Evolutionary conservation across 2,797 vertebrate genomes (phyloP), one percentile per base, ranked within the genome.

Genomic region (Acanthiza pusilla): DNA sequence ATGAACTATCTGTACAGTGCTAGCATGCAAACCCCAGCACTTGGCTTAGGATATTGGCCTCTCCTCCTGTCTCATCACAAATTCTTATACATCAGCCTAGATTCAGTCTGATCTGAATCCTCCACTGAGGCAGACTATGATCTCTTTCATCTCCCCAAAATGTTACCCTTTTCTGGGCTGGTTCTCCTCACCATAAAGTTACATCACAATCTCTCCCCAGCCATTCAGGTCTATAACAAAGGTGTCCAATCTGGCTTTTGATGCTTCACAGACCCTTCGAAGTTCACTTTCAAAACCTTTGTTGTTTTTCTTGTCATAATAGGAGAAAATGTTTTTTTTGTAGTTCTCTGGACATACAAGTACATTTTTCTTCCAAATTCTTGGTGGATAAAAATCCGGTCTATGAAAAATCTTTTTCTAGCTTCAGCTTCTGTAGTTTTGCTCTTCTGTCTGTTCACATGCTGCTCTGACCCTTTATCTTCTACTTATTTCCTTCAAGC

Each of bases 401-500:
- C 45, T 47, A 43, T 58, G 72, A 89, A 60, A 86, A 84, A 29
- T 51, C 5, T 45, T 89, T 73, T 94, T 78, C 85, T 86, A 45
- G 8, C 29, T 88, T 94, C 1, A 5, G 3, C 27, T 92, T 89
- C 29, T 61, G 1, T 65, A 74, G 47, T 89, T 93, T 92, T 89
- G 20, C 43, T 66, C 43, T 88, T 78, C 73, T 74, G 10, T 82
- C 29, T 91, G 2, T 84, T 88, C 47, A 55, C 68, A 51, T 91
- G 58, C 58, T 92, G 17, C 51, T 85, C 58, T 94, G 73, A 85
- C 50, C 38, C 51, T 68, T 10, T 74, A 42, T 80, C 61, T 80
- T 80, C 65, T 73, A 60, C 53, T 89, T 85, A 20, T 10, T 83
- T 91, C 30, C 20, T 81, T 88, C 79, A 88, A 94, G 57, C 50